Evolutionary conservation across 2,797 vertebrate genomes (phyloP), one percentile per base, ranked within the genome.

Genomic region (Pogoniulus pusillus): DNA sequence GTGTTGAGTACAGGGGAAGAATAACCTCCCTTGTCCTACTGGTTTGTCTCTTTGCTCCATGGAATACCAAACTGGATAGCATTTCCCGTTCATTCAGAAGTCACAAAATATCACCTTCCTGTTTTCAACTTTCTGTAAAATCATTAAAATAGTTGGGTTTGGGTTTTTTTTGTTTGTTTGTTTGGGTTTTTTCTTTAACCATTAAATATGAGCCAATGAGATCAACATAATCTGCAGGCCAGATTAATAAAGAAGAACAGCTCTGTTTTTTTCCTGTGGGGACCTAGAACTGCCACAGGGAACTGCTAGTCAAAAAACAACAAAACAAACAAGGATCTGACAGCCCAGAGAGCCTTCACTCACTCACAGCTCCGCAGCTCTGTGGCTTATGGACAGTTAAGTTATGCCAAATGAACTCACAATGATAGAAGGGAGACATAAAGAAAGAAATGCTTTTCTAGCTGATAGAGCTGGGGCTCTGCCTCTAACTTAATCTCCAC

Each of bases 31-130:
- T n/a, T n/a, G n/a, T n/a, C n/a, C n/a, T n/a, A n/a, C n/a, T n/a
- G n/a, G 24, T 91, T 78, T 95, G 71, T 60, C 60, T 88, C 27
- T 54, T 23, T 64, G 10, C n/a, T 85, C 66, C 39, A 39, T 12
- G 11, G 23, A 77, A 86, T 24, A 75, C 12, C 6, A 5, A 77
- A 85, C 57, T 4, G 13, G 14, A 82, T 43, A 82, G 23, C 1
- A 2, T 18, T 72, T 88, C 30, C 10, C 16, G 54, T 41, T n/a
- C 26, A 51, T 74, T 87, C 81, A 91, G 88, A 92, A 95, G 45
- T 80, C 87, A 91, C 90, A 92, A 91, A 83, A 74, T 86, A 93
- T 85, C 81, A 92, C 65, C 32, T 90, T 92, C 58, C 76, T 59
- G 69, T 23, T 89, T 93, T 3, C 69, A 91, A 81, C 5, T 32